Base-by-base conservation (phyloP, 2,797 vertebrate genomes). In the Argya squamiceps region DNA sequence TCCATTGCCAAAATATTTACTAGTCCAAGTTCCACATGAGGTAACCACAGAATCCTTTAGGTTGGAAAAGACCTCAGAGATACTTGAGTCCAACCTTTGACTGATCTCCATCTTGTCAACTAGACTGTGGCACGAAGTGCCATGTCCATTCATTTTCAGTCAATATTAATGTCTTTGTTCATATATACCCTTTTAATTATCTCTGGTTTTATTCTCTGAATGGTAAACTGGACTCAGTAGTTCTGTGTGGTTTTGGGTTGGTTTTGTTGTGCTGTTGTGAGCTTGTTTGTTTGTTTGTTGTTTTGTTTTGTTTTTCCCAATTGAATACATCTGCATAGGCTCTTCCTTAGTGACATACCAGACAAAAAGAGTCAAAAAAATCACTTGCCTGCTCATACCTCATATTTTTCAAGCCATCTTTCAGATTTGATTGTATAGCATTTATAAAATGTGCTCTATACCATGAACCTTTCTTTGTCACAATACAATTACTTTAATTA, bases 401-500 rank as follows among this genome's bases (percentile, higher is more conserved):
- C 24, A 27, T 92, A 75, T 90, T 95, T 94, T 87, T 88, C 84
- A 92, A 93, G 39, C 30, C 84, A 80, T 75, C 58, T 95, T 95
- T 94, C 86, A 88, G 69, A 85, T 96, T 78, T 84, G 85, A 43
- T 95, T 95, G 67, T 55, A 20, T 53, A 88, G 50, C 59, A 34
- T 93, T 97, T 92, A 56, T 83, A 93, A 96, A 92, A 93, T 86
- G 52, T 80, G 65, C 89, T 73, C 87, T 75, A 80, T 96, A 80
- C 56, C 92, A 17, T 93, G 91, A 94, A 93, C 65, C 92, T 96
- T 91, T 95, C 94, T 88, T 88, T 96, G 84, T 97, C 89, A 95
- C 74, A 86, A 68, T 93, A 94, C 71, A 85, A 84, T 91, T 64
- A 89, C 90, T 88, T 92, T 76, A 93, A 89, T 97, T 93, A 94